Conservation (phyloP, 2,113 vertebrate genomes). For the cattle (Bos taurus) region ARS-UCD2.0 NC_037338.1:12593001-12593500, state of each 20-base stretch:
- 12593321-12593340: not conserved
- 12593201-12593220: not conserved
- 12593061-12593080: slow-evolving; percentile 69
- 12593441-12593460: not conserved
- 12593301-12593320: not conserved
- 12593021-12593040: slow-evolving; percentile 59
- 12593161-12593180: not conserved
- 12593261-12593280: not conserved
- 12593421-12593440: not conserved
- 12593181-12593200: not conserved
- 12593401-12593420: not conserved
- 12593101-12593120: slow-evolving; percentile 18
- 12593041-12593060: slow-evolving; percentile 68
- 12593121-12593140: not conserved
- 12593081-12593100: slow-evolving; percentile 49
- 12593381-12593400: not conserved
- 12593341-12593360: not conserved
- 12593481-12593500: not conserved
- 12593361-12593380: not conserved
- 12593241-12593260: not conserved
- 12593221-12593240: not conserved
- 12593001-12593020: slow-evolving; percentile 68
- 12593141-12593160: not conserved
- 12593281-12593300: not conserved
- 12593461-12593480: not conserved